Base-by-base conservation (phyloP, 1,140 invertebrate genomes). In the Apis florea region DNA sequence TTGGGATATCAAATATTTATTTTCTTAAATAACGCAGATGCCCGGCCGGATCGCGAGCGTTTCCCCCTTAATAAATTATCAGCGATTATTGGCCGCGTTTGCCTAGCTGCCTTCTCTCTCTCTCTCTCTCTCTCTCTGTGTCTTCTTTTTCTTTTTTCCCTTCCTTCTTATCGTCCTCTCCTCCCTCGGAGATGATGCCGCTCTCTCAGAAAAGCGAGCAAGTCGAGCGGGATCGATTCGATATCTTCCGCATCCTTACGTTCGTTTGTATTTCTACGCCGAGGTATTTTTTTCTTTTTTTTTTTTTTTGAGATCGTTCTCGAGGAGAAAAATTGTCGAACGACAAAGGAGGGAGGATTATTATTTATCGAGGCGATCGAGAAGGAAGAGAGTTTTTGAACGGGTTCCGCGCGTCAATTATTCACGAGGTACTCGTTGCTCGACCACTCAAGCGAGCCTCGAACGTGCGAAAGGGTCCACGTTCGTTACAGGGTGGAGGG, bases 1-100 rank as follows among this genome's bases (percentile, higher is more conserved):
- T 90, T 87, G 78, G 76, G 79, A 84, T 87, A 89, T 89, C 87
- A 90, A 90, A 90, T 90, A 90, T 90, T 89, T 89, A 89, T 87
- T 89, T 84, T 85, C 83, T 89, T 85, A 85, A 87, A 87, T 86
- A 89, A 89, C 85, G 83, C 82, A 78, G 64, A 82, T 66, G 75
- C 75, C 59, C 47, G 54, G 51, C 58, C 73, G 76, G 64, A 82
- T 82, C 75, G 87, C 71, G 64, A 79, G 79, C 69, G 71, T 89
- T 89, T 80, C 75, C 75, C 79, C 87, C 70, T 88, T 88, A 88
- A 89, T 89, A 89, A 89, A 89, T 89, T 89, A 89, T 89, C 88
- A 87, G 80, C 85, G 88, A 89, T 89, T 89, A 89, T 88, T 89
- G 87, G 87, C 79, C 71, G 51, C 82, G 79, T 83, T 88, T 83